Evolutionary conservation across 2,113 vertebrate species (phyloP).

Genomic region (Callionymus lyra): DNA sequence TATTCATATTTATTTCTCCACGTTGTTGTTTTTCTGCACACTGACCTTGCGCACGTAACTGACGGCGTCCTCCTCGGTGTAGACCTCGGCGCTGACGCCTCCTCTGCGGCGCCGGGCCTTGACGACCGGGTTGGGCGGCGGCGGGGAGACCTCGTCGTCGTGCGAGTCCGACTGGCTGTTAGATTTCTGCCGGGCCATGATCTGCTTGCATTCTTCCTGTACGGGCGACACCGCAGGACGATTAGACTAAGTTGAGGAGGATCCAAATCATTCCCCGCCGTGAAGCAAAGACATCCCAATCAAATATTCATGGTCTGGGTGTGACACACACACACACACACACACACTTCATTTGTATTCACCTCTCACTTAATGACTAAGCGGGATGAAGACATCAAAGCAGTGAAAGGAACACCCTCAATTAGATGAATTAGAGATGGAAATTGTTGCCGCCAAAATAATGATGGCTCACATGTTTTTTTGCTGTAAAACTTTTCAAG

Average conservation of each 20-base stretch:
- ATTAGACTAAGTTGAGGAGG: not conserved
- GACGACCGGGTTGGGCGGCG: slow-evolving; percentile 85
- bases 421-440: slow-evolving; percentile 41
- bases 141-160: slow-evolving; percentile 87
- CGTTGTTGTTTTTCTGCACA: too few species aligned
- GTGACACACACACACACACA: too few species aligned
- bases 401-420: slow-evolving; percentile 11
- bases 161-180: slow-evolving; percentile 89
- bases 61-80: slow-evolving; percentile 93
- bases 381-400: slow-evolving; percentile 20
- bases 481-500: too few species aligned
- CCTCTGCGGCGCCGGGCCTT: slow-evolving; percentile 83
- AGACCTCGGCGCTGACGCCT: slow-evolving; percentile 92
- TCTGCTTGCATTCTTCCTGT: slow-evolving; percentile 93
- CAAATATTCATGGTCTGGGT: too few species aligned
- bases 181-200: slow-evolving; percentile 90
- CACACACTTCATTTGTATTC: slow-evolving; percentile 3
- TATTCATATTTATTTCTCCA: too few species aligned
- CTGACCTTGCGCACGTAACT: slow-evolving; percentile 94
- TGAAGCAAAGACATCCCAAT: too few species aligned
- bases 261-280: too few species aligned
- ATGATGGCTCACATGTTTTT: too few species aligned
- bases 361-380: slow-evolving; percentile 1
- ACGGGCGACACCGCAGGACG: not conserved
- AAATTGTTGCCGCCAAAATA: too few species aligned